phyloP scores from a whole-genome alignment of 2,113 vertebrate species.

The Percopsis transmontana region DNA sequence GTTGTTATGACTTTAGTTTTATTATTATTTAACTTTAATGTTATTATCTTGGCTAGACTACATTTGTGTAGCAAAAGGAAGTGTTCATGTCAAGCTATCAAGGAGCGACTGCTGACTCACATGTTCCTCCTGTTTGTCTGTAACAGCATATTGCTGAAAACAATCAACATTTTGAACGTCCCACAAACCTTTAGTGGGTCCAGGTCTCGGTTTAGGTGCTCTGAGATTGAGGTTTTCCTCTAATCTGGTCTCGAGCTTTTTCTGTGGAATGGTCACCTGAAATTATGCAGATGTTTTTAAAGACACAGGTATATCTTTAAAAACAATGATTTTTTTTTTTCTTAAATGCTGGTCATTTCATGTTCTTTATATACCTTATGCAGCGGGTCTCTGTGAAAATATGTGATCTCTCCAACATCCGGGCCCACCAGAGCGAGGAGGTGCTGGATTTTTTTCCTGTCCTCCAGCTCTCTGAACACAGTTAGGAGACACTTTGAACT shows the following conservation, averaged over 20 bases:
- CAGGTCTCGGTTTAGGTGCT: constrained; percentile 58
- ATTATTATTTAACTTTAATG: too few relatives aligned
- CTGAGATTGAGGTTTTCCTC: constrained; percentile 65
- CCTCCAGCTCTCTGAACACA: constrained; percentile 88
- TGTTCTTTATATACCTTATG: constrained; percentile 78
- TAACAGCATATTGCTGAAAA: neutral
- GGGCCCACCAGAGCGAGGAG: constrained; percentile 87
- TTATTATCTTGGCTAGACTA: too few relatives aligned
- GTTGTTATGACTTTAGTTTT: too few relatives aligned
- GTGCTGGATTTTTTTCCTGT: constrained; percentile 92
- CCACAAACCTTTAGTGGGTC: constrained; percentile 65
- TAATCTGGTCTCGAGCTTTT: constrained; percentile 54
- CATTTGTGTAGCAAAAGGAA: too few relatives aligned
- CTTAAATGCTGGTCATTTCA: constrained; percentile 1
- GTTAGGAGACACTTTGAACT: neutral
- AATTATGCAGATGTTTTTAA: constrained; percentile 13
- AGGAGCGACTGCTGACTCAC: too few relatives aligned
- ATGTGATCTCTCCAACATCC: constrained; percentile 87
- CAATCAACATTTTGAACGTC: neutral
- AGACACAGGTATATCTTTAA: constrained; percentile 5
- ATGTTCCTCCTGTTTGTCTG: too few relatives aligned
- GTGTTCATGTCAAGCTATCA: too few relatives aligned
- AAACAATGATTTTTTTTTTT: neutral
- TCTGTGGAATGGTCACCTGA: constrained; percentile 87
- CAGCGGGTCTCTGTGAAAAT: constrained; percentile 91